Evolutionary conservation across 2,888 invertebrate species (phyloP).

Genomic region (Peribatodes rhomboidaria): DNA sequence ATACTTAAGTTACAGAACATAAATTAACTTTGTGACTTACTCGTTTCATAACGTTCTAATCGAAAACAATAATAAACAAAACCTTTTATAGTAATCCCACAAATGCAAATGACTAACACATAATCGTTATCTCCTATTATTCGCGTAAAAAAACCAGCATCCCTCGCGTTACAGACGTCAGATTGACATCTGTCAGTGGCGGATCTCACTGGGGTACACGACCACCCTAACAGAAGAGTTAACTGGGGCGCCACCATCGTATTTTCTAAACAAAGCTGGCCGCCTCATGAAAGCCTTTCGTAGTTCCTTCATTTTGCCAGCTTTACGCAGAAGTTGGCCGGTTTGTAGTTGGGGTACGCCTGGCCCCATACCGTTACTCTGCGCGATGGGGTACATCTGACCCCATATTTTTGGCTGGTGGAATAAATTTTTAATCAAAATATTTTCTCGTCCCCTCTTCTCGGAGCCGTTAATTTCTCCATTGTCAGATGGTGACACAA

Average conservation of each 20-base stretch:
- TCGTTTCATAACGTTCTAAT: background rate
- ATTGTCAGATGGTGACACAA: constrained; percentile 74
- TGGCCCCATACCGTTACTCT: constrained; percentile 29
- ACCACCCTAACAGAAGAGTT: background rate
- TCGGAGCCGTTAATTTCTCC: constrained; percentile 70
- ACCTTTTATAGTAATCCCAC: constrained; percentile 28
- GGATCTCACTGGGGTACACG: constrained; percentile 46
- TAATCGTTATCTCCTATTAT: constrained; percentile 46
- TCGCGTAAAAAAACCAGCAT: constrained; percentile 50
- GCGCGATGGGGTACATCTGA: constrained; percentile 56
- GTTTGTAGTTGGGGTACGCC: background rate
- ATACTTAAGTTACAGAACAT: background rate
- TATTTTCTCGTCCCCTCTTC: constrained; percentile 71
- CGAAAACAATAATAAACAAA: constrained; percentile 25
- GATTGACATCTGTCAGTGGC: constrained; percentile 82
- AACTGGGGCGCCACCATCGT: background rate
- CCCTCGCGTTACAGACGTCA: constrained; percentile 59
- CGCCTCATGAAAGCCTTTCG: background rate
- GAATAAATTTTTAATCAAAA: constrained; percentile 86
- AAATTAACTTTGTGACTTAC: background rate
- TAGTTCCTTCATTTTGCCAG: background rate
- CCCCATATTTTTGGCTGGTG: constrained; percentile 70
- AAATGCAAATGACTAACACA: constrained; percentile 43
- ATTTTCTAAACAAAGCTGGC: background rate
- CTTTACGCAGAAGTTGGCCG: background rate